These are phyloP conservation scores for Pedionomus torquatus DNA, from an alignment of 2,113 vertebrate species.

Conservation along the genomic window DNA sequence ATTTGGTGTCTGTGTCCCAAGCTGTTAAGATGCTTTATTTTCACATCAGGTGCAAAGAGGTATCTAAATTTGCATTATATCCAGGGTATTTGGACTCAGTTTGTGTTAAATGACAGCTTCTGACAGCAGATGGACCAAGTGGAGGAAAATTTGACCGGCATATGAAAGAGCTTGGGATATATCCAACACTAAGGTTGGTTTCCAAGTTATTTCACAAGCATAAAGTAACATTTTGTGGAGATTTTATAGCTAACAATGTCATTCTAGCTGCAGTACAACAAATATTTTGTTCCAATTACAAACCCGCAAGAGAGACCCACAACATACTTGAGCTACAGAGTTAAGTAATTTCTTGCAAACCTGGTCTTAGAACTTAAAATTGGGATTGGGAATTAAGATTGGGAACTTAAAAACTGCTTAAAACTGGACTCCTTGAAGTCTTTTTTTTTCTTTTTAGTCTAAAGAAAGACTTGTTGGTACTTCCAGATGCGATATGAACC, in stretches of 20 bases:
- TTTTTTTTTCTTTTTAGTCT: background rate
- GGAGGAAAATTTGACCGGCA: background rate
- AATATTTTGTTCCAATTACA: background rate
- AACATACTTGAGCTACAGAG: background rate
- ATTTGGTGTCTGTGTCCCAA: background rate
- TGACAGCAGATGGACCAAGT: slow-evolving; percentile 50
- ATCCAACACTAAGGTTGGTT: slow-evolving; percentile 45
- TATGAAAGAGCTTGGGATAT: slow-evolving; percentile 5
- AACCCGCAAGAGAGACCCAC: slow-evolving; percentile 10
- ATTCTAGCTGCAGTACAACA: slow-evolving; percentile 4
- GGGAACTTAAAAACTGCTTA: too few species aligned
- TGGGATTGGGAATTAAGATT: background rate
- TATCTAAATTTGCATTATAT: slow-evolving; percentile 45
- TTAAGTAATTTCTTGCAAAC: background rate
- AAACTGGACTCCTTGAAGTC: background rate
- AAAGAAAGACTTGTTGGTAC: background rate
- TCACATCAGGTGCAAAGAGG: slow-evolving; percentile 41
- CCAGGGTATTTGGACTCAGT: background rate
- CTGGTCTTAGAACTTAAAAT: background rate
- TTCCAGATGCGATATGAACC: background rate
- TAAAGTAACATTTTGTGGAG: slow-evolving; percentile 21
- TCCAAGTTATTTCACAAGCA: slow-evolving; percentile 57
- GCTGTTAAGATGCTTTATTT: slow-evolving; percentile 6
- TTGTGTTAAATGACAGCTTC: slow-evolving; percentile 43
- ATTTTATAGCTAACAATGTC: slow-evolving; percentile 30